Evolutionary conservation across 1,140 invertebrate genomes (phyloP), one percentile per base, ranked within the genome.

Genomic region (Drosophila equinoxialis): DNA sequence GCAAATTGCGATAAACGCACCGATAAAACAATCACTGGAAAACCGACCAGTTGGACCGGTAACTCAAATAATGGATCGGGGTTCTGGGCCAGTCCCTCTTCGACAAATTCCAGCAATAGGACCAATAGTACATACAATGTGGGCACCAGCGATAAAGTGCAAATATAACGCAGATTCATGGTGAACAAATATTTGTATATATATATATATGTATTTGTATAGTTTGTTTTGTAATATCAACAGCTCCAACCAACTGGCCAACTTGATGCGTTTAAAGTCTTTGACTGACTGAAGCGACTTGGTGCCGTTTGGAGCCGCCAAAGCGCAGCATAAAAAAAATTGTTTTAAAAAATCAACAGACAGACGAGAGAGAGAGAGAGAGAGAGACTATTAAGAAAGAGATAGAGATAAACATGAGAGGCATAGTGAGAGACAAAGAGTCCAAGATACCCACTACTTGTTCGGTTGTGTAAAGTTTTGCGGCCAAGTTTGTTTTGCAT

Each of bases 1-100:
- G 96, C 94, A 80, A 97, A 97, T 92, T 96, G 96, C 1, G 95
- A 94, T 48, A 97, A 92, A 84, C 96, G 93, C n/a, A 97, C 96
- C 2, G 96, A 95, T 26, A 96, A 87, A 59, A 97, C 96, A 77
- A 97, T 97, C 41, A 97, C 94, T 0, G 96, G 96, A 83, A 97
- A 97, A 54, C 96, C 96, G 7, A 97, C 93, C 41, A 97, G 92
- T 90, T 97, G 96, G 10, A 97, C 95, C 1, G 96, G 96, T 45
- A 97, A 79, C 87, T 96, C 95, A 80, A 97, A 96, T 0, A 93
- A 79, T 13, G 94, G 94, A 80, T 96, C 95, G 2, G 93, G 91
- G 17, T 92, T 87, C 60, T 91, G 91, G 48, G 90, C 79, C 59
- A 90, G 23, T 20, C 81, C 86, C 71, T 90, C 72, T 63, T 89